phyloP scores from a whole-genome alignment of 2,113 vertebrate genomes.

The Hippocampus barbouri region DNA sequence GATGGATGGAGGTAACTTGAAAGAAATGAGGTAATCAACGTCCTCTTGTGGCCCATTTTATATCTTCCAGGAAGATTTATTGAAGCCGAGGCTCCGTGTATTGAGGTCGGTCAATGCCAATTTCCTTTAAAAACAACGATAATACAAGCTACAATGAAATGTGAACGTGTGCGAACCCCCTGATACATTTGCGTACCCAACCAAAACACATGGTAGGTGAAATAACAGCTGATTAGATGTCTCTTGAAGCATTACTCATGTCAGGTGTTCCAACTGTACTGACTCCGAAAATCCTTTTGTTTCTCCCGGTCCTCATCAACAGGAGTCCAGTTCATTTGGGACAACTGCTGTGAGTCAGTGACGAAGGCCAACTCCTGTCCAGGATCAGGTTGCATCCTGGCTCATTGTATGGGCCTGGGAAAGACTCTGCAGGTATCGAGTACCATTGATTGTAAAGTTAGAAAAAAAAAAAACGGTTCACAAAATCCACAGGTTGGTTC shows the following conservation, averaged over 20 bases:
- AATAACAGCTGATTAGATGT: too few relatives aligned
- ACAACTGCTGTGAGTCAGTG: conserved; percentile 94
- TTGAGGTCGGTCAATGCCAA: too few relatives aligned
- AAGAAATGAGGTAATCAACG: background rate
- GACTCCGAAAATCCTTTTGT: background rate
- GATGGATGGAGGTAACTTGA: too few relatives aligned
- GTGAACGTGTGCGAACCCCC: too few relatives aligned
- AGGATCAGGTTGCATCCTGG: conserved; percentile 93
- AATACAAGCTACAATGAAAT: too few relatives aligned
- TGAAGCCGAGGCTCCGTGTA: too few relatives aligned
- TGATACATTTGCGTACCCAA: too few relatives aligned
- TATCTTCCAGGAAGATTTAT: too few relatives aligned
- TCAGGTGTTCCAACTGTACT: background rate
- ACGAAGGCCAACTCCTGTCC: conserved; percentile 84
- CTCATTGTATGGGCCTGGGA: conserved; percentile 97
- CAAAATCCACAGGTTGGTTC: background rate
- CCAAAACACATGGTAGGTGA: too few relatives aligned
- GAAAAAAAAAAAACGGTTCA: too few relatives aligned
- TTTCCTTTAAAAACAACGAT: too few relatives aligned
- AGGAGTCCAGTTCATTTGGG: conserved; percentile 99
- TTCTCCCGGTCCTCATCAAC: conserved; percentile 12
- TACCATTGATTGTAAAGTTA: background rate
- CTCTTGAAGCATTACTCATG: too few relatives aligned
- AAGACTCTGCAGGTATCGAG: conserved; percentile 88
- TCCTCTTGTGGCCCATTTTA: background rate